A percentile compares a stretch with the other conserved stretches of the same genome.
Evolutionary conservation across 2,113 vertebrate species (phyloP).

Genomic region (Puntigrus tetrazona): DNA sequence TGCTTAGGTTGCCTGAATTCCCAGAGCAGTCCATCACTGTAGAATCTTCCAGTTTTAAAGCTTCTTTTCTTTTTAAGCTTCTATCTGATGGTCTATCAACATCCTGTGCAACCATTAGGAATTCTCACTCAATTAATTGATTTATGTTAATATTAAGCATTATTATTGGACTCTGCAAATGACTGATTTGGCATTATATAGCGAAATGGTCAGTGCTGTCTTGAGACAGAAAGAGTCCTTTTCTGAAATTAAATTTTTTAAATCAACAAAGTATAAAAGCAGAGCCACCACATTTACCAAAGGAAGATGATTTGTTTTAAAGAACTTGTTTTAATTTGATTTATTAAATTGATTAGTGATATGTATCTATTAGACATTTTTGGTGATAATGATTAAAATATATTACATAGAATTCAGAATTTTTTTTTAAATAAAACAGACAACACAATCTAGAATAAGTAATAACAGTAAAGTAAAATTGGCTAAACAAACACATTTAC

Average conservation of each 20-base stretch:
- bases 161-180: neutral
- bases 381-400: too few species aligned
- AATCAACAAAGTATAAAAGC: neutral
- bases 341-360: too few species aligned
- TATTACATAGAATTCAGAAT: too few species aligned
- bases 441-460: too few species aligned
- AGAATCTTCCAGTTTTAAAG: constrained; percentile 24
- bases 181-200: neutral
- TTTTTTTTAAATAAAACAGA: too few species aligned
- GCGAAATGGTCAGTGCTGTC: neutral
- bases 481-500: too few species aligned
- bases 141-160: neutral
- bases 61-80: too few species aligned
- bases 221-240: too few species aligned
- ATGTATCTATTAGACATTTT: too few species aligned
- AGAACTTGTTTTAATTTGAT: too few species aligned
- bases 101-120: neutral
- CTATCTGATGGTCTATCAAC: neutral
- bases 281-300: neutral
- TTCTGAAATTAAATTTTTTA: neutral
- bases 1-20: neutral
- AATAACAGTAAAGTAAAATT: too few species aligned
- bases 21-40: constrained; percentile 7
- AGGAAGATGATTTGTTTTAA: too few species aligned
- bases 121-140: constrained; percentile 3